Conservation (phyloP, 2,888 invertebrate genomes). For the Gastrophysa polygoni region DNA sequence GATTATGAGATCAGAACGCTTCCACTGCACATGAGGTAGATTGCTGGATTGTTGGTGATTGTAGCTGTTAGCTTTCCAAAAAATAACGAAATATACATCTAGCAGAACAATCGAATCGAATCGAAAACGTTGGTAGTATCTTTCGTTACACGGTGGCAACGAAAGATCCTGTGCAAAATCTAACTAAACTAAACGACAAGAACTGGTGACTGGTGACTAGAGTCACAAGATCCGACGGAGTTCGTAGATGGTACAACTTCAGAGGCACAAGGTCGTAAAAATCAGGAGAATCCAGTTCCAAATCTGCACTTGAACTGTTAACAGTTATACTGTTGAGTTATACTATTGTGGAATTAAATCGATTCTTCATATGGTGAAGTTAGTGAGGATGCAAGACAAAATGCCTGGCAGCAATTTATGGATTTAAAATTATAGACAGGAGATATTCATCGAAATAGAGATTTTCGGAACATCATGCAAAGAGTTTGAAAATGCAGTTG, state of each 20-base stretch:
- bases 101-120: not conserved
- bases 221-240: slow-evolving; percentile 9
- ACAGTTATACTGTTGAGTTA: not conserved
- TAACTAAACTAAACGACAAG: slow-evolving; percentile 18
- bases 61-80: not conserved
- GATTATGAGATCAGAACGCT: slow-evolving; percentile 86
- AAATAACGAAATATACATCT: not conserved
- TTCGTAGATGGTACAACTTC: slow-evolving; percentile 14
- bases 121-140: not conserved
- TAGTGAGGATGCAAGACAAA: slow-evolving; percentile 8
- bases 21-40: slow-evolving; percentile 68
- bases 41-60: not conserved
- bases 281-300: slow-evolving; percentile 9
- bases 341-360: slow-evolving; percentile 11
- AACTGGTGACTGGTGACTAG: slow-evolving; percentile 21
- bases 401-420: slow-evolving; percentile 17
- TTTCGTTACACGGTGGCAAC: slow-evolving; percentile 6
- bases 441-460: not conserved
- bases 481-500: slow-evolving; percentile 3
- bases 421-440: slow-evolving; percentile 1
- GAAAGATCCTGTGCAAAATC: slow-evolving; percentile 11
- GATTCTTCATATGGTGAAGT: slow-evolving; percentile 8
- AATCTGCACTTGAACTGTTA: slow-evolving; percentile 18
- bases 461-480: not conserved
- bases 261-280: slow-evolving; percentile 13